phyloP scores from a whole-genome alignment of 2,888 invertebrate species.

The Molanna angustata region DNA sequence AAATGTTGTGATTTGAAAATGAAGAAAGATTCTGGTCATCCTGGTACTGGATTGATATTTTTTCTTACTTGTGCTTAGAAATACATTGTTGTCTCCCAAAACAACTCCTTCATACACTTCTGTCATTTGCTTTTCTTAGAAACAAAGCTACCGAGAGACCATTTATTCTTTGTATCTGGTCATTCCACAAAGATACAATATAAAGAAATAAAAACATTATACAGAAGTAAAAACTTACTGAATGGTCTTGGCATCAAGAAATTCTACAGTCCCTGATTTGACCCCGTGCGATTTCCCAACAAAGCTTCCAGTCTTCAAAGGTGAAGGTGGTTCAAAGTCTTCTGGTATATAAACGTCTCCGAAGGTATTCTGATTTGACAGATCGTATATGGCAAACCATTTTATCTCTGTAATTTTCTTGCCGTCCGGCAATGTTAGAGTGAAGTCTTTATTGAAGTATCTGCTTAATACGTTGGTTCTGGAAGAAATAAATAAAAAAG shows the following conservation, averaged over 20 bases:
- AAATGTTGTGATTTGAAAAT: too few species aligned
- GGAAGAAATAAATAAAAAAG: conserved; percentile 37
- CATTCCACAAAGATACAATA: not conserved
- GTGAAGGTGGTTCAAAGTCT: conserved; percentile 81
- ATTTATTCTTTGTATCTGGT: not conserved
- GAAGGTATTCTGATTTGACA: conserved; percentile 81
- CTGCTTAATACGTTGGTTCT: conserved; percentile 83
- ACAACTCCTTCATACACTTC: too few species aligned
- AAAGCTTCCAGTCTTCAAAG: conserved; percentile 57
- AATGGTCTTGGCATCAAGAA: conserved; percentile 79
- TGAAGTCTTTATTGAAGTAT: conserved; percentile 85
- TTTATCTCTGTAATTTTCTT: conserved; percentile 84
- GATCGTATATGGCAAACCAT: conserved; percentile 88
- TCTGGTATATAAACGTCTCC: conserved; percentile 89
- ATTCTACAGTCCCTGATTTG: conserved; percentile 67
- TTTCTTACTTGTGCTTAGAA: too few species aligned
- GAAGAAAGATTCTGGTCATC: too few species aligned
- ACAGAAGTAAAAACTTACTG: conserved; percentile 37
- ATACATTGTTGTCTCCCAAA: too few species aligned
- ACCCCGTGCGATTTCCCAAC: conserved; percentile 64
- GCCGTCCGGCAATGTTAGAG: conserved; percentile 75
- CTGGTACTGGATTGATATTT: too few species aligned
- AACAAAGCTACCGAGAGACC: too few species aligned
- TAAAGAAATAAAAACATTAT: not conserved
- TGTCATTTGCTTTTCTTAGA: too few species aligned